Conservation (phyloP, 2,797 vertebrate species). For the Rhinoraja longicauda region DNA sequence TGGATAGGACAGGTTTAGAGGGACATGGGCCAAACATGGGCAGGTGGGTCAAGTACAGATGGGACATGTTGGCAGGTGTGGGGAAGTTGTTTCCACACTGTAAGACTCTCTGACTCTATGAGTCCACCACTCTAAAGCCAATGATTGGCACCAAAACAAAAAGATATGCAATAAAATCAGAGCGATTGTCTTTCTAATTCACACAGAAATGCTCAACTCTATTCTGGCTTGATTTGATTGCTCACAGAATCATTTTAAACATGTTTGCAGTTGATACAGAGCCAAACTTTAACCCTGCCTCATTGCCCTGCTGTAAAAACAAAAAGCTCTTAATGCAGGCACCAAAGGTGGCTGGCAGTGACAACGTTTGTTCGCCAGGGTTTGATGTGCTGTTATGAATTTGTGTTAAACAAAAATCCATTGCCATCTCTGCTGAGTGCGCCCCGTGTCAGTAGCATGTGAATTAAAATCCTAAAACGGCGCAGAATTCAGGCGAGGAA, state of each 20-base stretch:
- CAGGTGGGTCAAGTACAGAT: too few relatives aligned
- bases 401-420: background rate
- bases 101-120: too few relatives aligned
- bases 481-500: background rate
- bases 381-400: background rate
- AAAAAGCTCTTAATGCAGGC: background rate
- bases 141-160: background rate
- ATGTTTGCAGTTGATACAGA: slow-evolving; percentile 20
- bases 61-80: too few relatives aligned
- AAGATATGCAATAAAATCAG: background rate
- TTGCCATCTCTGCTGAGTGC: slow-evolving; percentile 8
- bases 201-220: background rate
- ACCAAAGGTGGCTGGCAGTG: background rate
- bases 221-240: background rate
- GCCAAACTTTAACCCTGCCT: slow-evolving; percentile 3
- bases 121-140: background rate
- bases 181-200: background rate
- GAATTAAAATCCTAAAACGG: background rate
- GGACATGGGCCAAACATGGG: too few relatives aligned
- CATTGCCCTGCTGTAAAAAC: background rate
- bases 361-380: background rate
- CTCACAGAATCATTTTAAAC: slow-evolving; percentile 11
- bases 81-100: too few relatives aligned
- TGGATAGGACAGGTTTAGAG: too few relatives aligned
- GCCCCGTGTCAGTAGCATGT: slow-evolving; percentile 12